Evolutionary conservation across 2,113 vertebrate genomes (phyloP).

Genomic region (Serinus canaria): DNA sequence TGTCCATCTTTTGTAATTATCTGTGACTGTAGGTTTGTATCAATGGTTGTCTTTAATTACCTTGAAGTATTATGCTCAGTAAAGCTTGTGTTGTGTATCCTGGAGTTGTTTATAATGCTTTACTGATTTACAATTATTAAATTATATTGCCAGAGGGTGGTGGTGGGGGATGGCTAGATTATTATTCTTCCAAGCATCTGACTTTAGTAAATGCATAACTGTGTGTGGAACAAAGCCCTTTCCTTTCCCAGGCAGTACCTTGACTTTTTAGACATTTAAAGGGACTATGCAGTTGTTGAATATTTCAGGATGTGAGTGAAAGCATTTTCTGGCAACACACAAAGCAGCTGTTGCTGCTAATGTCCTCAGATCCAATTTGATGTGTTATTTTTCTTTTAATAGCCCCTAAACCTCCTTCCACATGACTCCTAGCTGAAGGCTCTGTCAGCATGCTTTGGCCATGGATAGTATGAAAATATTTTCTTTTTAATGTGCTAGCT

Average conservation of each 20-base stretch:
- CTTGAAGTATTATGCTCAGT: neutral
- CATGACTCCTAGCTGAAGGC: neutral
- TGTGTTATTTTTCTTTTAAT: neutral
- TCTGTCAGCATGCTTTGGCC: neutral
- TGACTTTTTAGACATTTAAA: neutral
- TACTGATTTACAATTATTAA: neutral
- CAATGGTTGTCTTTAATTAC: neutral
- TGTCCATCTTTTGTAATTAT: neutral
- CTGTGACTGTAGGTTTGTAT: neutral
- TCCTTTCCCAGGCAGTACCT: neutral
- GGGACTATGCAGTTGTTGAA: neutral
- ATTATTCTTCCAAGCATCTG: neutral
- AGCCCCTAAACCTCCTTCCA: neutral
- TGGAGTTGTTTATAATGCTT: slow-evolving; percentile 11
- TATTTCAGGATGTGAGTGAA: neutral
- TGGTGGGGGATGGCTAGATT: neutral
- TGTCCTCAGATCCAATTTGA: neutral
- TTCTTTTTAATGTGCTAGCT: neutral
- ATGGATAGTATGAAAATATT: neutral
- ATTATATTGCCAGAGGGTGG: neutral
- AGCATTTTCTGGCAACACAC: neutral
- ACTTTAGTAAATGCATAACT: neutral
- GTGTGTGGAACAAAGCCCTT: neutral
- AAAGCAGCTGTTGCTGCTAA: neutral
- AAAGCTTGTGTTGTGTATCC: neutral